These are phyloP conservation scores for Siniperca chuatsi DNA, from an alignment of 2,113 vertebrate species.

Conservation along the genomic window DNA sequence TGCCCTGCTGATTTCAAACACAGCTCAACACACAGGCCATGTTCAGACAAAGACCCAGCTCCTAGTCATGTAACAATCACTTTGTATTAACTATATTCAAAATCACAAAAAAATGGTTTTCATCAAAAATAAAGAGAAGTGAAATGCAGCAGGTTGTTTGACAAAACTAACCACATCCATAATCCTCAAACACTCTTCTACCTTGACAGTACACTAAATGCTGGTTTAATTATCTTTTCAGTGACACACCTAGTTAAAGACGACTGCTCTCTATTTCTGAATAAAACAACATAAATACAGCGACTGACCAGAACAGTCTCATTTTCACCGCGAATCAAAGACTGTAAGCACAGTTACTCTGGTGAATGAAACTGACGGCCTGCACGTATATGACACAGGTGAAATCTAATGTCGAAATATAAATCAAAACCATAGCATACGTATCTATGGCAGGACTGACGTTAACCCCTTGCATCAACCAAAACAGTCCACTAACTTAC, in stretches of 20 bases:
- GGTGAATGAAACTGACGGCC: not conserved
- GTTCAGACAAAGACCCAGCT: not conserved
- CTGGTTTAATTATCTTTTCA: not conserved
- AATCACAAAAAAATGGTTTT: not conserved
- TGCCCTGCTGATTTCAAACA: slow-evolving; percentile 30
- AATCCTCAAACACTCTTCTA: not conserved
- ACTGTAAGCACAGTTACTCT: not conserved
- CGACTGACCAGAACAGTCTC: not conserved
- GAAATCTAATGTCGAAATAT: not conserved
- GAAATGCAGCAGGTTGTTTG: slow-evolving; percentile 13
- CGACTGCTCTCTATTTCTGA: not conserved
- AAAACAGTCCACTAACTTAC: too few species aligned
- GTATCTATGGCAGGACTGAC: too few species aligned
- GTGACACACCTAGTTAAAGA: not conserved
- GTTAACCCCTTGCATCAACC: too few species aligned
- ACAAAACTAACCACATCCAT: not conserved
- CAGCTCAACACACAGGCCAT: not conserved
- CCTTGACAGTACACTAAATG: not conserved
- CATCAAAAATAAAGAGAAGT: not conserved
- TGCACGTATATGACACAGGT: not conserved
- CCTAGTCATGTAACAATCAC: not conserved
- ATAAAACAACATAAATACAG: not conserved
- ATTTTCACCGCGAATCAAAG: not conserved
- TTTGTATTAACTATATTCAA: not conserved
- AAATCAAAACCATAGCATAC: not conserved